Base-by-base conservation (phyloP, 2,113 vertebrate genomes). In the Catharus minimus region DNA sequence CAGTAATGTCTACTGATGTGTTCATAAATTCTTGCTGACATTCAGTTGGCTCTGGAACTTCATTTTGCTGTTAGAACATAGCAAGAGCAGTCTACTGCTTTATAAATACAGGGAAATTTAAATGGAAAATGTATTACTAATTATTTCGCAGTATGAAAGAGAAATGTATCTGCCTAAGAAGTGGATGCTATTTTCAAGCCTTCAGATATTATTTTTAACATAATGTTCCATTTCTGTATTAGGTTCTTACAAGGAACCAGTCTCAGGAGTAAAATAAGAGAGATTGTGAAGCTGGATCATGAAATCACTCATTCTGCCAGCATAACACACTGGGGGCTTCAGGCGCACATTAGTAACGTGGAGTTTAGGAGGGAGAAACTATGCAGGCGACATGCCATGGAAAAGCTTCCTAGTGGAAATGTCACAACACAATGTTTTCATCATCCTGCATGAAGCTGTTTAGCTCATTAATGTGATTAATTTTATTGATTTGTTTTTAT, bases 171-270 rank as follows among this genome's bases (percentile, higher is more conserved):
- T 55, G 76, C 84, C 89, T 82, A 53, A 76, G 87, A 73, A 93
- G 87, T 4, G 33, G 90, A 86, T 91, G 88, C 96, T 82, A 50
- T 90, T 92, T 96, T 92, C 83, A 89, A 91, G 81, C 49, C 75
- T 52, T 76, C 10, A 21, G 73, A 79, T 92, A 86, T 88, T 85
- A 86, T 74, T 78, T 68, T 49, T 76, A 86, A 73, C 52, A 69
- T 76, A 88, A 92, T 47, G 75, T 91, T 92, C 82, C 79, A 64
- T 88, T 89, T 95, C 79, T 82, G 55, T 32, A 56, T 65, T 89
- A 85, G 75, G 75, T 76, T 94, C 39, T n/a, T 20, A 26, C 3
- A 82, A 53, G 41, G 41, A 86, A 44, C 44, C 44, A 52, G 23
- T 36, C 89, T 90, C 86, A 75, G 77, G 78, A 84, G 77, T 60